Evolutionary conservation across 2,888 invertebrate genomes (phyloP), one percentile per base, ranked within the genome.

Genomic region (Tetragonula carbonaria): DNA sequence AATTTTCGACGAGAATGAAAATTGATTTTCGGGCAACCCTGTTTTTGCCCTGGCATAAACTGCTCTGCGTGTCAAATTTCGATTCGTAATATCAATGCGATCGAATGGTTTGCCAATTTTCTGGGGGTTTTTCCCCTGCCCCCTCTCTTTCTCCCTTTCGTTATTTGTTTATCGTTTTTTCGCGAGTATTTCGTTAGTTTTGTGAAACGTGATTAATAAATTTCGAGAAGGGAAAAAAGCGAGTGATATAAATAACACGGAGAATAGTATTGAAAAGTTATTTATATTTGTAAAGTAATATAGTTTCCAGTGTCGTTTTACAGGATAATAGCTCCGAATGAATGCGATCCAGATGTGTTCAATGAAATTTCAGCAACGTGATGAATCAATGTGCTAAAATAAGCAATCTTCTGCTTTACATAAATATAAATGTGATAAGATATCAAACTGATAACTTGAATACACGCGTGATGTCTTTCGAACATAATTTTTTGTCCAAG

Each of bases 1-100:
- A 68, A 82, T 82, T 80, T 68, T 74, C 80, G 13, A 68, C 55
- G 55, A 28, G 55, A 74, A 74, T 55, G 74, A 53, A 82, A 80
- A 80, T 80, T 82, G 67, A 80, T 80, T 82, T 68, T 68, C n/a
- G 18, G 16, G 8, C 5, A 38, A 16, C 14, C 23, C 16, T n/a
- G 14, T 38, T 74, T 70, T 51, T 5, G 28, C 45, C 1, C 21
- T 33, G 28, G 45, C 21, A 59, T n/a, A n/a, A 55, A 23, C 28
- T 16, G 59, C 28, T 28, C n/a, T 16, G 21, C 16, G 55, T 66
- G 53, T 74, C 66, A 53, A 55, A 63, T 81, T 79, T 28, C 23
- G 28, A 62, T 68, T 62, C 28, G 23, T n/a, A 21, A 59, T 67
- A 33, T 21, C 38, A 53, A 66, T 33, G n/a, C 16, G 18, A 18